Conservation (phyloP, 1,140 invertebrate species). For the Papilio polytes region DNA sequence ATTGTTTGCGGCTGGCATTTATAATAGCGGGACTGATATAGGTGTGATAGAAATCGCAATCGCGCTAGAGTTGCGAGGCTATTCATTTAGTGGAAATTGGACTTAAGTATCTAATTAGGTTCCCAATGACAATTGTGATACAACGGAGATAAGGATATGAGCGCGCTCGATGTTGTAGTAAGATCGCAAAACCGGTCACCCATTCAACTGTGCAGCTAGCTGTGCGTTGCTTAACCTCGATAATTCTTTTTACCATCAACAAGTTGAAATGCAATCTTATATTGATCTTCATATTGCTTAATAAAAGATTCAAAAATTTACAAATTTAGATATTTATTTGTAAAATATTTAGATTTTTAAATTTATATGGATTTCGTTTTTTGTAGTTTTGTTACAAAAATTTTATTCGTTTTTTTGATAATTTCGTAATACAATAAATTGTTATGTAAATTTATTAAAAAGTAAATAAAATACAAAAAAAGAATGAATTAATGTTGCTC, state of each 20-base stretch:
- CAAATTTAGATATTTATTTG: not conserved
- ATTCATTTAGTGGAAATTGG: not conserved
- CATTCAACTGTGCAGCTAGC: not conserved
- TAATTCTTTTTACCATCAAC: not conserved
- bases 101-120: not conserved
- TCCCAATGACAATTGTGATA: slow-evolving; percentile 6
- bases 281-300: not conserved
- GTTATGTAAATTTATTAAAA: no score
- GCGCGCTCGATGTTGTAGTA: slow-evolving; percentile 2
- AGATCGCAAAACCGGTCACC: not conserved
- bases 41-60: no score
- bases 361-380: not conserved
- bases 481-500: not conserved
- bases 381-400: not conserved
- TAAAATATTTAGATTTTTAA: not conserved
- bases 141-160: not conserved
- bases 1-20: not conserved
- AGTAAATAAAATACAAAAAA: no score
- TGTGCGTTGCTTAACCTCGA: not conserved
- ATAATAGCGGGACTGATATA: not conserved
- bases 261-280: not conserved
- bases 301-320: not conserved
- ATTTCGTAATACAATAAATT: not conserved
- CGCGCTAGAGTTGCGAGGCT: not conserved
- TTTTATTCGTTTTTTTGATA: not conserved